Percentiles rank a stretch among this genome's conserved stretches.
Conservation (phyloP, 2,113 vertebrate species). For the Epinephelus fuscoguttatus region DNA sequence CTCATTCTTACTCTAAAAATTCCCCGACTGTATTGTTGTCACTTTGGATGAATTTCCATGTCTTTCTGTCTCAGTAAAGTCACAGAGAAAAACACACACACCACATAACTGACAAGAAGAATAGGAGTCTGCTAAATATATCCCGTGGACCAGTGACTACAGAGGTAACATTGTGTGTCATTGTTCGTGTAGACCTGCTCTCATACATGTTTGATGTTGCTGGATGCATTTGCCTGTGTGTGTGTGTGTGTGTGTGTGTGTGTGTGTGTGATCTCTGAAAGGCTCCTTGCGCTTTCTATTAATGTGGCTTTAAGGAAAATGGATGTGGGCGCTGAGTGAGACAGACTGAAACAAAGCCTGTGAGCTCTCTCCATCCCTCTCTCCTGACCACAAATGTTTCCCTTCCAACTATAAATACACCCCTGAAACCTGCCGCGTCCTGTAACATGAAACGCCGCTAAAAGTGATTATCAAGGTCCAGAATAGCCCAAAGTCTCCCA, state of each 20-base stretch:
- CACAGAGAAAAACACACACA: neutral
- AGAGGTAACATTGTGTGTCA: neutral
- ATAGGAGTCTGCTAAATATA: slow-evolving; percentile 45
- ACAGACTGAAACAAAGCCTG: slow-evolving; percentile 56
- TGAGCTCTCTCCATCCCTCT: slow-evolving; percentile 46
- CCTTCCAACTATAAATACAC: slow-evolving; percentile 77
- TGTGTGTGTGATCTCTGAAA: slow-evolving; percentile 13
- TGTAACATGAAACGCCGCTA: slow-evolving; percentile 69
- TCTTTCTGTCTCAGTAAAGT: neutral
- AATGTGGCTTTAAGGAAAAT: slow-evolving; percentile 36
- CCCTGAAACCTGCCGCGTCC: slow-evolving; percentile 58
- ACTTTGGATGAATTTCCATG: neutral
- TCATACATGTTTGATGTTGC: slow-evolving; percentile 57
- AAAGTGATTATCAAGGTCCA: slow-evolving; percentile 73
- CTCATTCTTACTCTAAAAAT: neutral
- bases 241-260: slow-evolving; percentile 1
- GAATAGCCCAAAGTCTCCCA: slow-evolving; percentile 69
- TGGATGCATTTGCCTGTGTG: neutral
- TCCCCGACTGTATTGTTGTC: neutral
- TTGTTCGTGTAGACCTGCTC: slow-evolving; percentile 9
- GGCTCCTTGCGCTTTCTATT: slow-evolving; percentile 4
- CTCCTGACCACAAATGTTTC: slow-evolving; percentile 74
- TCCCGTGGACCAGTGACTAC: slow-evolving; percentile 15
- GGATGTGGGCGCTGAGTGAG: slow-evolving; percentile 47
- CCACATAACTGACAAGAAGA: neutral